Base-by-base conservation (phyloP, 1,140 invertebrate species). In the Drosophila seguyi region DNA sequence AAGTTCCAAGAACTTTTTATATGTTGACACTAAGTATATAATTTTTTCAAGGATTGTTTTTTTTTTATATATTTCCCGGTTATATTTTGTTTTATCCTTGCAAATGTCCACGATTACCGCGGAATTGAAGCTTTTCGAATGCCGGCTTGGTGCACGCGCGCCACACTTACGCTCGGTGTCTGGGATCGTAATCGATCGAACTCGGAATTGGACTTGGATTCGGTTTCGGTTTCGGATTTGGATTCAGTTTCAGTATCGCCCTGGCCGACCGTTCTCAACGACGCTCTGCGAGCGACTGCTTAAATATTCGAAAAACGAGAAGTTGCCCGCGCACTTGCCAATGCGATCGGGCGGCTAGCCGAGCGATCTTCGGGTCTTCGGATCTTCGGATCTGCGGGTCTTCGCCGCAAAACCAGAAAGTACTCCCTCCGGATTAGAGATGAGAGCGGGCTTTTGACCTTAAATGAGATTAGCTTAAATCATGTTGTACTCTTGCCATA, bases 261-360 rank as follows among this genome's bases (percentile, higher is more conserved):
- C 27, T 34, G 48, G 2, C 11, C n/a, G 48, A 50, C 52, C 52
- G 34, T 20, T 38, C 52, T 55, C 34, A 55, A 55, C 52, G 36
- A 55, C 52, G 52, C 52, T 38, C 52, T 55, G 52, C 52, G 52
- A 55, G 52, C 52, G 52, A 55, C 52, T 55, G 52, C 52, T 55
- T 55, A 53, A 53, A 53, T 53, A 55, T 55, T 38, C 52, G 52
- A 25, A 55, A 55, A 55, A 38, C 52, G 52, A 55, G 52, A 55
- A 53, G 52, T 53, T 53, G 34, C 52, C 52, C 50, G 50, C 50
- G 50, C 50, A 53, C 50, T 53, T 53, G 50, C 50, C 50, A 22
- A 22, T 36, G 50, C 31, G 50, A 53, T 53, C 50, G 50, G 20
- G 31, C 20, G 20, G 31, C 20, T 14, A 53, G 5, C 50, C 50